Base-by-base conservation (phyloP, 64 coral and sea anemone species). In the Pocillopora verrucosa region DNA sequence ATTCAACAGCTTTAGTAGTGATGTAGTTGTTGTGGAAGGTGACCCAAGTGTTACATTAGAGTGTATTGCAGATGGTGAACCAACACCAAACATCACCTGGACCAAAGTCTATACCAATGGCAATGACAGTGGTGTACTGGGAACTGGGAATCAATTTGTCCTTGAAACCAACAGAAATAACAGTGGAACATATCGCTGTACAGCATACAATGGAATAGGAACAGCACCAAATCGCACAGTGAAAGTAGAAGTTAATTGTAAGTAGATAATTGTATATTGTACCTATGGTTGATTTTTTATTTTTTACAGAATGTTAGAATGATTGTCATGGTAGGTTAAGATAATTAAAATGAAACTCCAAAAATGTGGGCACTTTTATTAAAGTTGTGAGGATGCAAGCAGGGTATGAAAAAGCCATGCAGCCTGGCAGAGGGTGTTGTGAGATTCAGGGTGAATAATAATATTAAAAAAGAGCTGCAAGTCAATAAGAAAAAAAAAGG, bases 171-270 rank as follows among this genome's bases (percentile, higher is more conserved):
- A 83, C 35, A 83, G 80, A 68, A 83, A 9, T 4, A 51, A 37
- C 36, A 34, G 5, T 41, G 80, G 80, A 62, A 83, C 80, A 45
- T 83, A 83, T 68, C 62, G 80, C 36, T 83, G 61, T 63, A 67
- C 16, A 15, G 80, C 80, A 13, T 34, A 20, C 35, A 83, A 83
- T 67, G 80, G 80, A 5, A 83, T 83, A 41, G 80, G 80, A 65
- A 83, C 16, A 67, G 80, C 60, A 36, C 34, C 64, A 1, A 83
- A 83, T 19, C 80, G 45, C 2, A 83, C 62, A 45, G 35, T 83
- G 34, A 19, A 13, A 67, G 80, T 83, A 35, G 36, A 10, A 10
- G 25, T 83, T 45, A 67, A 25, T 56, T 65, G 80, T 83, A 62
- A 68, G 80, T 83, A 83, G 41, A 45, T 45, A 45, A 45, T 3